phyloP scores from a whole-genome alignment of 2,888 invertebrate genomes.

The Thysanoteuthis rhombus region DNA sequence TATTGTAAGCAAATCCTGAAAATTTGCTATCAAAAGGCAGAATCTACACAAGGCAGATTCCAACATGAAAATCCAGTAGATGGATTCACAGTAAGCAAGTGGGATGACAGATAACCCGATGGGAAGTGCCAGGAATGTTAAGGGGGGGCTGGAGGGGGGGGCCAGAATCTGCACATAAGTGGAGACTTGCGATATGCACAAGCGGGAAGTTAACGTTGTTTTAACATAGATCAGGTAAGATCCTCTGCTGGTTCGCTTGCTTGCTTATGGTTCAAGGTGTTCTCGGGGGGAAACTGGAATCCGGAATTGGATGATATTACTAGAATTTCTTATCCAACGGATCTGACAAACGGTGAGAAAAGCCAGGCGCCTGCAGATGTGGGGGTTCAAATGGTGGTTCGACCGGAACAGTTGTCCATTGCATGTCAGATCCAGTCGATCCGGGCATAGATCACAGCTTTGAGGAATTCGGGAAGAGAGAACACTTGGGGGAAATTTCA shows the following conservation, averaged over 20 bases:
- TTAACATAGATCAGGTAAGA: conserved; percentile 12
- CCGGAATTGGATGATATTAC: background rate
- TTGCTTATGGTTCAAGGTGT: background rate
- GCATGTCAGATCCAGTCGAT: background rate
- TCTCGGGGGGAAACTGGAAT: background rate
- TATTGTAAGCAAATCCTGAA: background rate
- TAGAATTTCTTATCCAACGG: background rate
- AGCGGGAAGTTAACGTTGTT: background rate
- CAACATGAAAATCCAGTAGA: background rate
- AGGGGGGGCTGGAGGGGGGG: background rate
- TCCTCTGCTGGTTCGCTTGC: background rate
- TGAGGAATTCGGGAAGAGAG: background rate
- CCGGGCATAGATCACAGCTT: conserved; percentile 12
- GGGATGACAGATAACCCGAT: background rate
- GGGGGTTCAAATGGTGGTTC: background rate
- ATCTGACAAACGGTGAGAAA: background rate
- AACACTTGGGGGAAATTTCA: background rate
- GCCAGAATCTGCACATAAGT: background rate
- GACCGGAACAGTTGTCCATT: background rate
- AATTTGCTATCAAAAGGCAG: background rate
- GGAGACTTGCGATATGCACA: background rate
- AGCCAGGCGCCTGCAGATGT: background rate
- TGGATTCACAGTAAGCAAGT: background rate
- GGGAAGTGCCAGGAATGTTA: background rate
- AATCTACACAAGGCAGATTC: background rate